These are phyloP conservation scores for Phaethornis superciliosus DNA, from an alignment of 2,113 vertebrate species.

Conservation along the genomic window DNA sequence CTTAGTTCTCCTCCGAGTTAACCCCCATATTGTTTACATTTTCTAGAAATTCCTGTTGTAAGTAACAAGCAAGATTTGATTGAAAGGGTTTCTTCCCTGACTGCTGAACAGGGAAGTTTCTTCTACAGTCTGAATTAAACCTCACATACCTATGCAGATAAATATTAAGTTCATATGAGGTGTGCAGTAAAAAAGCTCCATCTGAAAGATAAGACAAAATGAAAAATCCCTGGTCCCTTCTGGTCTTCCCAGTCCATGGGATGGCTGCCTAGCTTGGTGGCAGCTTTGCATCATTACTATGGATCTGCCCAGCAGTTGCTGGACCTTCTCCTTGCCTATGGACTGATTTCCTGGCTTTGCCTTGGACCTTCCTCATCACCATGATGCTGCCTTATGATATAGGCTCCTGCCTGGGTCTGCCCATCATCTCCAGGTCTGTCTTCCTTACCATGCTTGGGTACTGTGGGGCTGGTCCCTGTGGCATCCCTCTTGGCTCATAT, in stretches of 20 bases:
- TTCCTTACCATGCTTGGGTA: not conserved
- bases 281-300: fast-evolving
- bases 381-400: not conserved
- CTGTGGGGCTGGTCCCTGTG: not conserved
- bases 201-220: not conserved
- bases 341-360: not conserved
- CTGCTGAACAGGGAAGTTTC: not conserved
- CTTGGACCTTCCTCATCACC: not conserved
- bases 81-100: too few relatives aligned
- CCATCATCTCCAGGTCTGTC: not conserved
- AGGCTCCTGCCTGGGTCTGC: not conserved
- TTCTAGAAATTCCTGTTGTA: not conserved
- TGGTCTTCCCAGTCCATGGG: not conserved
- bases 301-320: not conserved
- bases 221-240: not conserved
- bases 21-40: not conserved
- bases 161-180: not conserved
- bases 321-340: not conserved
- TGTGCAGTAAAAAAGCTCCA: not conserved
- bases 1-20: not conserved
- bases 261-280: not conserved
- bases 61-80: not conserved
- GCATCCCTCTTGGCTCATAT: not conserved
- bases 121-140: not conserved
- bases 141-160: not conserved